A percentile compares a stretch with the other conserved stretches of the same genome.
These are phyloP conservation scores for Plusia festucae DNA, from an alignment of 2,888 invertebrate genomes.

Conservation along the genomic window DNA sequence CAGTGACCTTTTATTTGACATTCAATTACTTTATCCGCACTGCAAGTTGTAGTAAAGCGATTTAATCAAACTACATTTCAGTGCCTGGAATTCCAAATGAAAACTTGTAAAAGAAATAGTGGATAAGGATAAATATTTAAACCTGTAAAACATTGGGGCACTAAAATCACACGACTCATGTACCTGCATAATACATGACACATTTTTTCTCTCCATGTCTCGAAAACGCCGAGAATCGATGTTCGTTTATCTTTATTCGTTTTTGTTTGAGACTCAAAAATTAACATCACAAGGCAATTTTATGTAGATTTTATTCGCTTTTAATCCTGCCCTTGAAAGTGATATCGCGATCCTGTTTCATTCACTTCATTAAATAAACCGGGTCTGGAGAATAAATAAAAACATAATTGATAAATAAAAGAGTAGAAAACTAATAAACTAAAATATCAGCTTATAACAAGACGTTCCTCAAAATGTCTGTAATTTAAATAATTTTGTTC, in stretches of 20 bases:
- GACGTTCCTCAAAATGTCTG: not conserved
- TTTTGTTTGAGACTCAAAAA: conserved; percentile 15
- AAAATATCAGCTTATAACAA: not conserved
- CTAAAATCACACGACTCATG: conserved; percentile 46
- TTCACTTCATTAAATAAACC: conserved; percentile 46
- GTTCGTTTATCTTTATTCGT: conserved; percentile 31
- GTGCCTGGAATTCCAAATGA: conserved; percentile 37
- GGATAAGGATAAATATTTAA: conserved; percentile 45
- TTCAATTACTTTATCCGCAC: conserved; percentile 50
- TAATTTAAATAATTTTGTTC: too few relatives aligned
- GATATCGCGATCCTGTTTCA: conserved; percentile 49
- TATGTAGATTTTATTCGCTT: conserved; percentile 40
- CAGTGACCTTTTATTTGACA: conserved; percentile 43
- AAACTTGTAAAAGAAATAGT: conserved; percentile 38
- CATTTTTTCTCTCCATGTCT: conserved; percentile 22
- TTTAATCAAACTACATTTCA: conserved; percentile 48
- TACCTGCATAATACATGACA: conserved; percentile 45
- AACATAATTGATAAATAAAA: conserved; percentile 3
- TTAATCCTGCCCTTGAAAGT: conserved; percentile 58
- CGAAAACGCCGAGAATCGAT: conserved; percentile 2
- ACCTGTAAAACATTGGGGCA: conserved; percentile 36
- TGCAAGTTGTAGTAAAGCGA: conserved; percentile 40
- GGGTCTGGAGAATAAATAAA: conserved; percentile 42
- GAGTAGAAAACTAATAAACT: not conserved
- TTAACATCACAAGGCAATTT: conserved; percentile 47